These are phyloP conservation scores for Hassar affinis DNA, from an alignment of 2,113 vertebrate genomes.

Conservation along the genomic window DNA sequence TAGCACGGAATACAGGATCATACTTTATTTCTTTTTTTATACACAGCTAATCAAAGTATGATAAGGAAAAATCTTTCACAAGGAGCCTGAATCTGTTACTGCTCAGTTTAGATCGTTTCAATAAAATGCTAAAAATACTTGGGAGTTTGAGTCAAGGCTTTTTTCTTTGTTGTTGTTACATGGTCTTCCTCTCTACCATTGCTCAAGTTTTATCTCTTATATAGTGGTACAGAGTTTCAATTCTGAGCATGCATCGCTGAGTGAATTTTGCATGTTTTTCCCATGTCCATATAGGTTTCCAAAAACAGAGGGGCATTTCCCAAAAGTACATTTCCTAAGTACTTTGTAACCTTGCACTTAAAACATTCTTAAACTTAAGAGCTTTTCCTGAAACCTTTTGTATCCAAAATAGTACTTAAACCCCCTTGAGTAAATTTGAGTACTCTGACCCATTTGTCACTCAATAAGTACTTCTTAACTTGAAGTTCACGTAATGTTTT, in stretches of 20 bases:
- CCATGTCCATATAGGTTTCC: background rate
- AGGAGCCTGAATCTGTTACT: background rate
- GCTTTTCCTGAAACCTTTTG: too few relatives aligned
- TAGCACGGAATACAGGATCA: background rate
- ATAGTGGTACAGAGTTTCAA: background rate
- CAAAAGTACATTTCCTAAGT: too few relatives aligned
- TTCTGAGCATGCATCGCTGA: background rate
- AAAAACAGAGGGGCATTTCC: too few relatives aligned
- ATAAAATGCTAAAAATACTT: background rate
- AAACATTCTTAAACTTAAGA: too few relatives aligned
- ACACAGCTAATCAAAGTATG: background rate
- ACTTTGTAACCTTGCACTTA: too few relatives aligned
- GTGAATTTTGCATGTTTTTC: background rate
- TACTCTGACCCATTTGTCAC: too few relatives aligned
- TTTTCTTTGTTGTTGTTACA: background rate
- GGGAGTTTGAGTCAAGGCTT: background rate
- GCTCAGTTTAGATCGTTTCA: background rate
- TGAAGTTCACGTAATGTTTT: too few relatives aligned
- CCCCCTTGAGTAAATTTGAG: too few relatives aligned
- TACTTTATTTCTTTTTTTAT: background rate
- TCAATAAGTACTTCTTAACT: too few relatives aligned
- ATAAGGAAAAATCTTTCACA: background rate
- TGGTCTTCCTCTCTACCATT: background rate
- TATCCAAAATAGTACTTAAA: too few relatives aligned
- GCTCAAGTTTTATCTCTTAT: slow-evolving; percentile 31